Evolutionary conservation across 2,888 invertebrate genomes (phyloP), one percentile per base, ranked within the genome.

Genomic region (Zootermopsis nevadensis): DNA sequence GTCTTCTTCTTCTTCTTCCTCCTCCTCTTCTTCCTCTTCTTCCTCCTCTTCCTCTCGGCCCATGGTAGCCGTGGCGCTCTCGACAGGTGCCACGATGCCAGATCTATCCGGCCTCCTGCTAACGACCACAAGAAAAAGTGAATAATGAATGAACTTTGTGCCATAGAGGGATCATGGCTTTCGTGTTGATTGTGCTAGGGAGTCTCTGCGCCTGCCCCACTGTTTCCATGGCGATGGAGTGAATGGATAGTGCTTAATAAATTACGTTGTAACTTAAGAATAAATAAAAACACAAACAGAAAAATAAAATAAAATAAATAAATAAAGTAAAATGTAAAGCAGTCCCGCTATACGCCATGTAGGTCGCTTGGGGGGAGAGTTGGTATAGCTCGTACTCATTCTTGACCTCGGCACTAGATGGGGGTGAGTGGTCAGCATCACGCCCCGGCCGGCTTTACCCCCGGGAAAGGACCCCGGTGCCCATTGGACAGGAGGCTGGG

Each of bases 121-220:
- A 60, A 60, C 60, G 60, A 60, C n/a, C n/a, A 60, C n/a, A 0
- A 27, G 60, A 60, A n/a, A 60, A 60, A 60, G 60, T 60, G n/a
- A 27, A 27, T n/a, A 60, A 60, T 60, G 60, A 60, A 60, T 60
- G 60, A 60, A 60, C 60, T 60, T 60, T n/a, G n/a, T 60, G n/a
- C n/a, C 60, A 60, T 60, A n/a, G 27, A 60, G 60, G 27, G 60
- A 27, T 60, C 60, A n/a, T 60, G 60, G n/a, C 60, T 6, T 60
- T 60, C 60, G 60, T 60, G 12, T 60, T 60, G 60, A n/a, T 27
- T n/a, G n/a, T 60, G n/a, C 60, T 27, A 6, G 60, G n/a, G 60
- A n/a, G 7, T 27, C 27, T 27, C 8, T 7, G n/a, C n/a, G 12
- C 10, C 22, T 55, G 55, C 22, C 55, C 22, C 55, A 22, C n/a